phyloP scores from a whole-genome alignment of 2,797 vertebrate genomes.

The Melanotaenia trifasciata region DNA sequence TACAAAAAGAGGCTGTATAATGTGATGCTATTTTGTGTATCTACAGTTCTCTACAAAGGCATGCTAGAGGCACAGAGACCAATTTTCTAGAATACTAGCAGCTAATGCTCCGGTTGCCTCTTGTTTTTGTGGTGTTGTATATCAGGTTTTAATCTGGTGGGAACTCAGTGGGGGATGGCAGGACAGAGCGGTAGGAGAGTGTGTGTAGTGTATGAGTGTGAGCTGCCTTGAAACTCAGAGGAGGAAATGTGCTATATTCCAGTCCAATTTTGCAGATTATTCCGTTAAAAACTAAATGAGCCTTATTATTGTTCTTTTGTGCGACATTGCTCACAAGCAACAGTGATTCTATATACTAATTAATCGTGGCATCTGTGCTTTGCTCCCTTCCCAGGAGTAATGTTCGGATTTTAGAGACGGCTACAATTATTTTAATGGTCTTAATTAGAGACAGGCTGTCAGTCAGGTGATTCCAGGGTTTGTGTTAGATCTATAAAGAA shows the following conservation, averaged over 20 bases:
- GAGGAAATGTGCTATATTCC: conserved; percentile 15
- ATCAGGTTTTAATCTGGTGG: conserved; percentile 42
- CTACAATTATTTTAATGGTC: conserved; percentile 42
- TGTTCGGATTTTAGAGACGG: conserved; percentile 6
- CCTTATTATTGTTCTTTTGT: not conserved
- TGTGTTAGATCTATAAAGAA: conserved; percentile 26
- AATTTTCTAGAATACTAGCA: conserved; percentile 32
- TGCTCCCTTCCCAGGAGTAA: conserved; percentile 9
- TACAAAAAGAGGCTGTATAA: conserved; percentile 26
- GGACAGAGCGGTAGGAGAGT: conserved; percentile 17
- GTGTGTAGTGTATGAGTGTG: conserved; percentile 1
- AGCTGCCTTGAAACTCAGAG: conserved; percentile 14
- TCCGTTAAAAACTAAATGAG: conserved; percentile 16
- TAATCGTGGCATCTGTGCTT: conserved; percentile 40
- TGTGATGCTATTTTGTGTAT: conserved; percentile 26
- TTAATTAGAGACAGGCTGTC: conserved; percentile 28
- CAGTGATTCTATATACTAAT: conserved; percentile 23
- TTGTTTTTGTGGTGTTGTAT: conserved; percentile 25
- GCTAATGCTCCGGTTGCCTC: conserved; percentile 18
- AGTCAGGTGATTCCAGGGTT: conserved; percentile 32
- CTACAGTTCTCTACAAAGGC: conserved; percentile 32
- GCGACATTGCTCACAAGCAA: conserved; percentile 10
- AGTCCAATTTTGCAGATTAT: conserved; percentile 25
- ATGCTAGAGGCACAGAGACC: conserved; percentile 8
- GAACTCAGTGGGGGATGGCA: conserved; percentile 31